Conservation (phyloP, 2,797 vertebrate species). For the Arctocebus calabarensis region DNA sequence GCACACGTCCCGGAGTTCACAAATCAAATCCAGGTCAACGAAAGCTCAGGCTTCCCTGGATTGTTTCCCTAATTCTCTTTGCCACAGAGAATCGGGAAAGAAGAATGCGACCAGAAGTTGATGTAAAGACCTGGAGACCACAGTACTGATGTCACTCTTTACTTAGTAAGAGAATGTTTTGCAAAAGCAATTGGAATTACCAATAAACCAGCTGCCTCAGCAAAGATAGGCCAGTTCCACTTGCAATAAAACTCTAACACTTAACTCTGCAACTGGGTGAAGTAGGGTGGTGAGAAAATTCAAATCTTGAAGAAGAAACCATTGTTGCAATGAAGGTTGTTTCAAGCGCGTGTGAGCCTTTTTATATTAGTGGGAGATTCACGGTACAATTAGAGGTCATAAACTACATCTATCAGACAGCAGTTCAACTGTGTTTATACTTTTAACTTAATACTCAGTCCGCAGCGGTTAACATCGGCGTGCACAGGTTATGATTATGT, state of each 20-base stretch:
- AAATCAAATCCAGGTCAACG: slow-evolving; percentile 67
- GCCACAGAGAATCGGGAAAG: neutral
- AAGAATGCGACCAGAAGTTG: neutral
- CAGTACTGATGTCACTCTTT: neutral
- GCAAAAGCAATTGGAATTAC: slow-evolving; percentile 33
- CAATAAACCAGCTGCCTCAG: neutral
- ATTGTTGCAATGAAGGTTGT: neutral
- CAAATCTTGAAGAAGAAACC: neutral
- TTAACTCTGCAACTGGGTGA: neutral
- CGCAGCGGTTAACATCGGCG: slow-evolving; percentile 63
- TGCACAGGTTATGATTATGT: slow-evolving; percentile 36
- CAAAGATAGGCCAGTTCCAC: neutral
- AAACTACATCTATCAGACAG: neutral
- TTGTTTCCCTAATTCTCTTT: neutral
- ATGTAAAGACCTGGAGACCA: neutral
- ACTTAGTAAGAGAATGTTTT: slow-evolving; percentile 53
- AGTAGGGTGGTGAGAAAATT: neutral
- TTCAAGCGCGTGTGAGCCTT: neutral
- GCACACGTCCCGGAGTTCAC: slow-evolving; percentile 41
- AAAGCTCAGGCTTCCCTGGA: neutral
- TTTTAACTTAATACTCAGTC: slow-evolving; percentile 50
- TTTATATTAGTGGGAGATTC: neutral
- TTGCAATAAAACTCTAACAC: neutral
- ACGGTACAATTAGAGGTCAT: neutral
- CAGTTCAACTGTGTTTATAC: slow-evolving; percentile 38